Percentiles rank a stretch among this genome's conserved stretches.
These are phyloP conservation scores for Micromesistius poutassou DNA, from an alignment of 2,797 vertebrate genomes.

Conservation along the genomic window DNA sequence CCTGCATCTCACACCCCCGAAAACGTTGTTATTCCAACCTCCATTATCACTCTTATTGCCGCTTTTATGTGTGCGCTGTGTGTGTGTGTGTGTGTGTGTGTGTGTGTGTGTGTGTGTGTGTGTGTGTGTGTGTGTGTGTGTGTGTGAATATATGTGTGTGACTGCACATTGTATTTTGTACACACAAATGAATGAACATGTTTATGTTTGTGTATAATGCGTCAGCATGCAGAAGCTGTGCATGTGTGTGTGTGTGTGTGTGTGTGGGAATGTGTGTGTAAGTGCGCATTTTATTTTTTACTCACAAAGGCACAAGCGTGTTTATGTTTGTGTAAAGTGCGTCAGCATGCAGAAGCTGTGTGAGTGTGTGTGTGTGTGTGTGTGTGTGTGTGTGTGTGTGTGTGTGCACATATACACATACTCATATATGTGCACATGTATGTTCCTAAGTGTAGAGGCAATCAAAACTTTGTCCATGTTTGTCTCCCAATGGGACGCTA, in stretches of 20 bases:
- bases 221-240: not conserved
- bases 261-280: not conserved
- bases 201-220: not conserved
- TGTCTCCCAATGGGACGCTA: not conserved
- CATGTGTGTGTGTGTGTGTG: not conserved
- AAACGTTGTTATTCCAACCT: conserved; percentile 50
- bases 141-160: not conserved
- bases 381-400: no score
- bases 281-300: no score
- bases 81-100: conserved; percentile 1
- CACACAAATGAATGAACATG: no score
- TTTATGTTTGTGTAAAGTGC: no score
- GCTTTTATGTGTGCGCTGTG: not conserved
- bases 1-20: conserved; percentile 50
- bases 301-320: no score
- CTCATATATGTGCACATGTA: no score
- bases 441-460: no score
- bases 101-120: conserved; percentile 6
- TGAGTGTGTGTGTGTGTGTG: no score
- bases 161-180: not conserved
- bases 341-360: no score
- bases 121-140: not conserved
- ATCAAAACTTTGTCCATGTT: not conserved
- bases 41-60: conserved; percentile 45
- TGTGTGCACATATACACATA: no score